These are phyloP conservation scores for Cyprichromis sp. DNA, from an alignment of 2,113 vertebrate genomes.

Conservation along the genomic window DNA sequence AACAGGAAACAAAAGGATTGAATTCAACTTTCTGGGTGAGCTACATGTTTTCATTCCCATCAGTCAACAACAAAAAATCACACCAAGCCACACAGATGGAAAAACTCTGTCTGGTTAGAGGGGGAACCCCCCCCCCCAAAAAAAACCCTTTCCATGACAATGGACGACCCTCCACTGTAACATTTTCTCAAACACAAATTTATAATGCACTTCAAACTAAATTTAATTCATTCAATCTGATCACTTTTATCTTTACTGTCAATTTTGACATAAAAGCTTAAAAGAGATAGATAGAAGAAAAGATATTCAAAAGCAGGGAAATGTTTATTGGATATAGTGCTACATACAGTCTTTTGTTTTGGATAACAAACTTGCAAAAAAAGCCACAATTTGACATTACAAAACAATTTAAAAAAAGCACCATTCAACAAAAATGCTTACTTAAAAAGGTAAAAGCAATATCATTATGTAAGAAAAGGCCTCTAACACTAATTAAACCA, in stretches of 20 bases:
- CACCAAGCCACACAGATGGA: not conserved
- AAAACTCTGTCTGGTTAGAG: not conserved
- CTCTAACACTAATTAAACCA: not conserved
- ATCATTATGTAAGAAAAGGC: not conserved
- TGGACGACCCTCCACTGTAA: not conserved
- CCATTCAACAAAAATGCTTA: not conserved
- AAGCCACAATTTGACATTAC: not conserved
- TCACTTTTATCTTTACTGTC: not conserved
- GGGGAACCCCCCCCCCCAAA: not conserved
- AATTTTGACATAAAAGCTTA: not conserved
- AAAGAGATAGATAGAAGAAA: not conserved
- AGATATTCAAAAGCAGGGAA: not conserved
- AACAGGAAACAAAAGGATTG: slow-evolving; percentile 1
- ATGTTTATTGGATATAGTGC: not conserved
- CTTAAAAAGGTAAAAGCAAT: not conserved
- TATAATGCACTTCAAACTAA: not conserved
- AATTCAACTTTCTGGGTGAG: not conserved
- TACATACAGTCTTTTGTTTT: not conserved
- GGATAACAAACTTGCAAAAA: not conserved
- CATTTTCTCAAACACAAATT: not conserved
- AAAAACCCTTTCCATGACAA: not conserved
- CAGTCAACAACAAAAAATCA: not conserved
- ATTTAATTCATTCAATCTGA: not conserved
- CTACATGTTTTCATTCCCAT: not conserved
- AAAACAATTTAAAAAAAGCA: not conserved